Evolutionary conservation across 2,797 vertebrate species (phyloP), one percentile per base, ranked within the genome.

Genomic region (Phoebastria nigripes): DNA sequence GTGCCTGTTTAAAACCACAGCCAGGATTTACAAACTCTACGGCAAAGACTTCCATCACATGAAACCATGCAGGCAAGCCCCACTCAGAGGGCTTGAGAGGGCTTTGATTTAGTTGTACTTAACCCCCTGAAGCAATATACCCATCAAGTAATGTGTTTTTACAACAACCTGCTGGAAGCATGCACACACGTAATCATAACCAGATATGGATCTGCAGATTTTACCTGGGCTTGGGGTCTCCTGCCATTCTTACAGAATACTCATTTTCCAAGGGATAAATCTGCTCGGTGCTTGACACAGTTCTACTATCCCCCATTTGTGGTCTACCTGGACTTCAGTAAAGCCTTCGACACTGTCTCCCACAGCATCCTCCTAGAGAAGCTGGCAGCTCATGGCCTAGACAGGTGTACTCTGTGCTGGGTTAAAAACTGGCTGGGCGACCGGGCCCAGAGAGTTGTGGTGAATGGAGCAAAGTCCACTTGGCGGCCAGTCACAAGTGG

Each of bases 31-130:
- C 70, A 93, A 76, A 76, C 83, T 51, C 78, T 35, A 58, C 2
- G 3, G 61, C 90, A 86, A 95, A 85, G 86, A 71, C 54, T 94
- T 95, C 76, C 89, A 95, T n/a, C 86, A 26, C 67, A 72, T 15
- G 91, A 82, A 96, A 74, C 90, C 92, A 66, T 11, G 22, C 41
- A 74, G 80, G 72, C 82, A 95, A 86, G 42, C 65, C 87, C 82
- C 80, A 87, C 77, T 22, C 73, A 91, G 84, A 86, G 51, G 81
- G 70, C 51, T 77, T 62, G 37, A 37, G 37, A 37, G 37, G 37
- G 37, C 89, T 69, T 72, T 20, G 37, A 83, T 87, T 92, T 58
- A 82, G 79, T 85, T 47, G 8, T 15, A 65, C 69, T 35, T 4
- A 83, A 59, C 89, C 78, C 55, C 67, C 85, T 58, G 86, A 85